A percentile compares a stretch with the other conserved stretches of the same genome.
These are phyloP conservation scores for Lasioglossum lativentre DNA, from an alignment of 2,888 invertebrate genomes.

Conservation along the genomic window DNA sequence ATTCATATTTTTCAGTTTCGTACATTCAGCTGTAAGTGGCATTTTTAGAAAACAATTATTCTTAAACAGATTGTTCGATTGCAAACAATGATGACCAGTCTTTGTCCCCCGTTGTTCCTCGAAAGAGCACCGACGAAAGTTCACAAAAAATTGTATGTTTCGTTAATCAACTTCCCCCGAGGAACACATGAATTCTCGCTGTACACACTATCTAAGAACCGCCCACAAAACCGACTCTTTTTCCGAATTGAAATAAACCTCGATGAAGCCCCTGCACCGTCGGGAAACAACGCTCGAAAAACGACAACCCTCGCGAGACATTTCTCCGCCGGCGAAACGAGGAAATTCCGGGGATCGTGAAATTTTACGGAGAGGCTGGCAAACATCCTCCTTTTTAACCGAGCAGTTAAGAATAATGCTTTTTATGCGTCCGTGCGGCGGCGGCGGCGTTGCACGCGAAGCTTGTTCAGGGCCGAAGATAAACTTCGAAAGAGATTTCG, in stretches of 20 bases:
- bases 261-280: not conserved
- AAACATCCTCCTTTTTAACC: not conserved
- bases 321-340: not conserved
- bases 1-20: no score
- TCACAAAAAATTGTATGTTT: no score
- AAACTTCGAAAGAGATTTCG: constrained; percentile 22
- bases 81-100: no score
- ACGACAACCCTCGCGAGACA: not conserved
- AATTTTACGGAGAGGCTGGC: constrained; percentile 11
- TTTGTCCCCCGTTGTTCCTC: not conserved
- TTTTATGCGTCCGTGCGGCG: not conserved
- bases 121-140: not conserved
- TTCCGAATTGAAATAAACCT: not conserved
- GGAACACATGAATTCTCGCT: no score
- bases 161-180: no score
- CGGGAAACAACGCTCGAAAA: not conserved
- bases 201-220: not conserved
- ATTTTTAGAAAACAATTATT: no score
- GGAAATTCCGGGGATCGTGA: not conserved
- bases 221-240: not conserved
- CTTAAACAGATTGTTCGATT: no score
- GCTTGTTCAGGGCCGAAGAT: not conserved
- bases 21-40: no score
- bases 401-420: not conserved
- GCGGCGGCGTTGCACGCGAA: not conserved